Evolutionary conservation across 2,113 vertebrate genomes (phyloP).

Genomic region (Platycercus adscitus): DNA sequence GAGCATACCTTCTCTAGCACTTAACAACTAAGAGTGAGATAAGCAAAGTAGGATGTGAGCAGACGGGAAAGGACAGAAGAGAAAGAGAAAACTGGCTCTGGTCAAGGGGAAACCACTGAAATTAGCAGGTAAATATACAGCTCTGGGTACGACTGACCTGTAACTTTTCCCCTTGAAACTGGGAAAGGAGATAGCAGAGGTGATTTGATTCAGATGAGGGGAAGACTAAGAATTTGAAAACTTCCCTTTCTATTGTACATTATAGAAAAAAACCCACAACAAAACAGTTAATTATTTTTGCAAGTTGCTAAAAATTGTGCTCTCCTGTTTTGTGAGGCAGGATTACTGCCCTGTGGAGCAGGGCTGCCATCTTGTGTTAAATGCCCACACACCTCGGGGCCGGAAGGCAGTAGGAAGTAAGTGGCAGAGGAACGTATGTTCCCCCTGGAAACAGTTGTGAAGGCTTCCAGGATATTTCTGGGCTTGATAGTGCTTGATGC

Average conservation of each 20-base stretch:
- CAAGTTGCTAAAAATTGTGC: rapidly evolving
- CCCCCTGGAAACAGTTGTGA: background rate
- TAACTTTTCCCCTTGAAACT: background rate
- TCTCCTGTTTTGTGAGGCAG: background rate
- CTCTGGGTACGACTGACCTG: background rate
- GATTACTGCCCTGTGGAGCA: background rate
- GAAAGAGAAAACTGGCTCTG: background rate
- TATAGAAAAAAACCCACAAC: background rate
- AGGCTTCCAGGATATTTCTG: background rate
- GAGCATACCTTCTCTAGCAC: background rate
- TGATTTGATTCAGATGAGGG: background rate
- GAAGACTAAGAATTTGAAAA: background rate
- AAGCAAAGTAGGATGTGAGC: background rate
- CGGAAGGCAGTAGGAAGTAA: background rate
- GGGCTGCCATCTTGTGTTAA: background rate
- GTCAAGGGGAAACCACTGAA: background rate
- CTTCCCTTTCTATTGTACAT: background rate
- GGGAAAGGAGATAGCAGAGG: background rate
- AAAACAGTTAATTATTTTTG: background rate
- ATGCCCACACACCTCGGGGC: background rate
- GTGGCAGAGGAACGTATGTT: background rate
- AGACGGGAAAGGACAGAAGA: background rate
- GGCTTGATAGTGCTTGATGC: background rate
- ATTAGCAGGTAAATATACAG: background rate
- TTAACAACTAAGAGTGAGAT: background rate